Evolutionary conservation across 2,888 invertebrate species (phyloP).

Genomic region (Dicyrtomina minuta): DNA sequence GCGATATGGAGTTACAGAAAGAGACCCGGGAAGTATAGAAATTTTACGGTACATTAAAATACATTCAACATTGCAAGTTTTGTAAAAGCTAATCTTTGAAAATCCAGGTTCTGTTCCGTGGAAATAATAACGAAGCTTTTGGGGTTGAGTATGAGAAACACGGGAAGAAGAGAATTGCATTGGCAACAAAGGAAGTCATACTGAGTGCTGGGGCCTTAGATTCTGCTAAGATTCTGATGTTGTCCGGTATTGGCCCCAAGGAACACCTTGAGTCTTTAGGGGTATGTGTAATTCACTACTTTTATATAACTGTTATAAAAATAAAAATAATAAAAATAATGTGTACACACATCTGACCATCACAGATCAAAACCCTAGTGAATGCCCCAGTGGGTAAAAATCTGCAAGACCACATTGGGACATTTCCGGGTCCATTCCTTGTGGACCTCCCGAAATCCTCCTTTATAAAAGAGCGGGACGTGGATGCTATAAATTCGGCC

Average conservation of each 20-base stretch:
- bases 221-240: constrained; percentile 35
- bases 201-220: constrained; percentile 42
- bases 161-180: constrained; percentile 41
- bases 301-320: not conserved
- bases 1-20: too few relatives aligned
- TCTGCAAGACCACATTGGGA: constrained; percentile 48
- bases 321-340: not conserved
- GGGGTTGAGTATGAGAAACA: constrained; percentile 48
- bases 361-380: constrained; percentile 37
- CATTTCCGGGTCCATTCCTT: constrained; percentile 45
- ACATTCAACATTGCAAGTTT: too few relatives aligned
- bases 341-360: not conserved
- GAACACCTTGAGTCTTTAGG: constrained; percentile 30
- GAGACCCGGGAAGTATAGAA: too few relatives aligned
- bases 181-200: constrained; percentile 50
- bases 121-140: constrained; percentile 47
- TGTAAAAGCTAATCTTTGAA: not conserved
- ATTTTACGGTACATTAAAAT: too few relatives aligned
- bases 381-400: constrained; percentile 49
- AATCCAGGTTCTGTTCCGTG: constrained; percentile 43
- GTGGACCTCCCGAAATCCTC: constrained; percentile 42
- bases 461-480: constrained; percentile 39
- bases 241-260: constrained; percentile 31
- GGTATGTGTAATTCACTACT: constrained; percentile 14
- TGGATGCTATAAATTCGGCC: constrained; percentile 27